Evolutionary conservation across 2,888 invertebrate species (phyloP), one percentile per base, ranked within the genome.

Genomic region (Ectemnius continuus): DNA sequence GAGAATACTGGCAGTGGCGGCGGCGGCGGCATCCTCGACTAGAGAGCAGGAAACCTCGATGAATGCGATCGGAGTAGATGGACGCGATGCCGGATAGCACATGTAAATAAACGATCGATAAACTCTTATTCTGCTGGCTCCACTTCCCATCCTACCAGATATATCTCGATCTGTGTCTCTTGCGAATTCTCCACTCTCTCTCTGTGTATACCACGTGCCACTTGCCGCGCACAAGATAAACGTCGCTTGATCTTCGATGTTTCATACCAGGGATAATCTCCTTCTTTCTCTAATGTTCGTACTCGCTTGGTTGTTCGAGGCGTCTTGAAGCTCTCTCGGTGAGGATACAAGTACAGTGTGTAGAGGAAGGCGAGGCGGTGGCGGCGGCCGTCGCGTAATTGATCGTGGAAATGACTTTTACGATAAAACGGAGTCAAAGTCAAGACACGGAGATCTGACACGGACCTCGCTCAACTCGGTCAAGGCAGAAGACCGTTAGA

Each of bases 401-500:
- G 73, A 81, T 83, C 81, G 83, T 83, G 80, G 80, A 83, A 83
- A 83, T 83, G 81, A 80, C 80, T 83, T 83, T 83, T 83, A 80
- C 73, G 83, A 83, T 78, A 70, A 88, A 90, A 89, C 87, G 87
- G 82, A 89, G 88, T 89, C 89, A 89, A 89, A 89, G 89, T 89
- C 89, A 89, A 88, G 88, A 88, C 86, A 36, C 36, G 82, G 88
- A 86, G 88, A 88, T 88, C 85, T 87, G 89, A 88, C 86, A 89
- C 87, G 88, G 89, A 88, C 86, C 83, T 84, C 83, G 86, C 86
- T 84, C 85, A 90, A 89, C 89, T 89, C 88, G 89, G 89, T 88
- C 89, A 90, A 90, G 89, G 89, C 83, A 84, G 86, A 87, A 88
- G 85, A 88, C 84, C 82, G 83, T 83, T 83, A 83, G 83, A 84